phyloP scores from a whole-genome alignment of 2,888 invertebrate genomes.

The Eupelmus urozonus region DNA sequence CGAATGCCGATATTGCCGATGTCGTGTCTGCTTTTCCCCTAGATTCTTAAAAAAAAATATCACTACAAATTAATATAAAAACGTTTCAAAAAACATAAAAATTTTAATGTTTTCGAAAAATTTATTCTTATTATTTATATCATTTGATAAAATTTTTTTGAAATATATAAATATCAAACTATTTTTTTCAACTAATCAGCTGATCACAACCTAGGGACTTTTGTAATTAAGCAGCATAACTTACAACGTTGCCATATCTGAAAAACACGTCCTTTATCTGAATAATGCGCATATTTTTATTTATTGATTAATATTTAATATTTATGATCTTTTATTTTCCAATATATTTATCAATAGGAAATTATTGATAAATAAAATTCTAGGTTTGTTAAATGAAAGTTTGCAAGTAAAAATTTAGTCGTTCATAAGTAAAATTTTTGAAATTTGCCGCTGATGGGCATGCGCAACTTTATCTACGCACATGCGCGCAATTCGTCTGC shows the following conservation, averaged over 20 bases:
- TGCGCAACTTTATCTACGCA: background rate
- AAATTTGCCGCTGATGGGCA: conserved; percentile 25
- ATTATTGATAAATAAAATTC: too few relatives aligned
- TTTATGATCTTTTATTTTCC: background rate
- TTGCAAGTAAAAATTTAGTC: too few relatives aligned
- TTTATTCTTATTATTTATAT: background rate
- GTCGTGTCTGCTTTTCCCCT: background rate
- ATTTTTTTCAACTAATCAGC: conserved; percentile 11
- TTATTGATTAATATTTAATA: background rate
- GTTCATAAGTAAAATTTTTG: conserved; percentile 1
- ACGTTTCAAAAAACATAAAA: background rate
- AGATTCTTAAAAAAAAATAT: background rate
- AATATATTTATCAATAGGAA: background rate
- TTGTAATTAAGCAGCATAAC: background rate
- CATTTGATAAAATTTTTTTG: background rate
- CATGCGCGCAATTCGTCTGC: background rate
- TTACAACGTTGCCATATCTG: conserved; percentile 36
- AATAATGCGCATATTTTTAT: background rate
- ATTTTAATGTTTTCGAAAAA: background rate
- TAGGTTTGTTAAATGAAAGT: too few relatives aligned
- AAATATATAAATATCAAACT: background rate
- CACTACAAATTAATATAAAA: background rate
- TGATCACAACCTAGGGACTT: conserved; percentile 41
- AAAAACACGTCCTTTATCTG: background rate
- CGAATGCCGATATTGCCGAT: too few relatives aligned